Conservation (phyloP, 2,113 vertebrate species). For the Serilophus lunatus region DNA sequence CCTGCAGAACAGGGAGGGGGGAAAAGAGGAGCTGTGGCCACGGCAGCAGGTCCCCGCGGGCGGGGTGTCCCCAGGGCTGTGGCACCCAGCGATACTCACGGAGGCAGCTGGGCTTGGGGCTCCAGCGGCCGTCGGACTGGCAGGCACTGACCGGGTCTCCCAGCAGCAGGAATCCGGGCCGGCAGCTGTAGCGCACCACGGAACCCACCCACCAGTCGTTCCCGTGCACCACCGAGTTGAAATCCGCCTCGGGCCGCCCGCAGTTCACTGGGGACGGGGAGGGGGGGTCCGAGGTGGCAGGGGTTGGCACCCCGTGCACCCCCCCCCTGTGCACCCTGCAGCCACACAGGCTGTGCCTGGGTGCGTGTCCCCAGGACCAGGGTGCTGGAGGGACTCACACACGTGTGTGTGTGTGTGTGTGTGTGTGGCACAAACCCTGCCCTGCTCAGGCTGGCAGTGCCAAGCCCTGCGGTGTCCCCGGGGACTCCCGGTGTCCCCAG, state of each 20-base stretch:
- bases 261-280: slow-evolving; percentile 77
- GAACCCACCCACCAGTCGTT: slow-evolving; percentile 87
- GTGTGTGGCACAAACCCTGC: background rate
- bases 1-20: slow-evolving; percentile 42
- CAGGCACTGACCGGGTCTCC: slow-evolving; percentile 76
- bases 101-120: slow-evolving; percentile 75
- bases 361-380: fast-evolving
- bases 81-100: slow-evolving; percentile 61
- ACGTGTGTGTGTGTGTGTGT: fast-evolving
- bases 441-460: background rate
- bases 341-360: too few relatives aligned
- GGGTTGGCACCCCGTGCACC: too few relatives aligned
- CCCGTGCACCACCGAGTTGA: slow-evolving; percentile 70
- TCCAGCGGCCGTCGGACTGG: slow-evolving; percentile 78
- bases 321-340: too few relatives aligned
- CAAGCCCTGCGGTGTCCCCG: background rate
- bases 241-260: slow-evolving; percentile 78
- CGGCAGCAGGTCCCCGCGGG: too few relatives aligned
- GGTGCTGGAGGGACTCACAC: background rate
- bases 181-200: slow-evolving; percentile 79
- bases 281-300: background rate
- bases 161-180: slow-evolving; percentile 77
- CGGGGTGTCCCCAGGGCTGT: background rate
- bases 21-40: too few relatives aligned
- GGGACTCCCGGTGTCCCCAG: fast-evolving